phyloP scores from a whole-genome alignment of 2,888 invertebrate genomes.

The Pelosia muscerda region DNA sequence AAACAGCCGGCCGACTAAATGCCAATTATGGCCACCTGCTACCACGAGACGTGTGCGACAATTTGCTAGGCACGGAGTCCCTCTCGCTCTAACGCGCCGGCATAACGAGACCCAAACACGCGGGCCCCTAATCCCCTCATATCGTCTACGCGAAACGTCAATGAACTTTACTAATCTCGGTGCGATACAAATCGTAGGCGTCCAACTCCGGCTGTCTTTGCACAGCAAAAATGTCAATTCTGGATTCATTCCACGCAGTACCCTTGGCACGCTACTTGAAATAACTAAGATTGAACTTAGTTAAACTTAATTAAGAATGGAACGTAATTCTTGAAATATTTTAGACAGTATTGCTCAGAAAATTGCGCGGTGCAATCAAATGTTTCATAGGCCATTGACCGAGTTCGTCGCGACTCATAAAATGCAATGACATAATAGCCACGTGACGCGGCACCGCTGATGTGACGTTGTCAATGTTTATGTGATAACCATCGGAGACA shows the following conservation, averaged over 20 bases:
- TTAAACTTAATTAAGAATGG: conserved; percentile 63
- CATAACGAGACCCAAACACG: conserved; percentile 50
- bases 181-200: conserved; percentile 70
- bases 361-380: conserved; percentile 58
- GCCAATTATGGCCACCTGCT: conserved; percentile 82
- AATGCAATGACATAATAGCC: conserved; percentile 60
- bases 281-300: conserved; percentile 65
- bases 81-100: conserved; percentile 57
- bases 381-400: conserved; percentile 63
- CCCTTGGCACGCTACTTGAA: conserved; percentile 58
- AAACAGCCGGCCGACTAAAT: conserved; percentile 73
- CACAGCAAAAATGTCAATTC: conserved; percentile 67
- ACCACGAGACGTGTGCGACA: conserved; percentile 75
- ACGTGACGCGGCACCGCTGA: conserved; percentile 44
- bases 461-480: conserved; percentile 50
- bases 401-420: conserved; percentile 57
- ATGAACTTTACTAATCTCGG: conserved; percentile 80
- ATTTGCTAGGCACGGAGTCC: conserved; percentile 65
- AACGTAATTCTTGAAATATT: conserved; percentile 57
- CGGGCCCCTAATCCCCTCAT: conserved; percentile 64
- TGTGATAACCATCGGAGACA: conserved; percentile 37
- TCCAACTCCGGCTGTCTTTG: conserved; percentile 55
- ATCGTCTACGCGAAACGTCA: conserved; percentile 78
- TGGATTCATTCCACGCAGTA: conserved; percentile 63
- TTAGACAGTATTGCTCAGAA: conserved; percentile 50